Conservation (phyloP, 2,888 invertebrate species). For the Azorinus chamasolen region DNA sequence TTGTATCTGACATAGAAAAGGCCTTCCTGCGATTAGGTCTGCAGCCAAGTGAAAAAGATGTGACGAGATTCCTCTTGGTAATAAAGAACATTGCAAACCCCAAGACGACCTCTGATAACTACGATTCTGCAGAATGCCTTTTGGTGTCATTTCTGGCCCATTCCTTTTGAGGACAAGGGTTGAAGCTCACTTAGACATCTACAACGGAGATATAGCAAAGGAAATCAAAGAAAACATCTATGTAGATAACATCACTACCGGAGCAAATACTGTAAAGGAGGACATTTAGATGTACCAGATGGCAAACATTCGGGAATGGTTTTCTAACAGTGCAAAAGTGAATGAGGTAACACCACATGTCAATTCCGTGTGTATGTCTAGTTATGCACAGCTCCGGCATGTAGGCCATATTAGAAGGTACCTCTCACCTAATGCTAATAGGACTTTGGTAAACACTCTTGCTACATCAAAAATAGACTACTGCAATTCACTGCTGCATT, state of each 20-base stretch:
- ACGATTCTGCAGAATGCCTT: constrained; percentile 4
- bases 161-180: constrained; percentile 6
- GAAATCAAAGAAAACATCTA: not conserved
- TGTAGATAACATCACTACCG: not conserved
- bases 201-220: not conserved
- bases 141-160: too few relatives aligned
- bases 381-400: too few relatives aligned
- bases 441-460: too few relatives aligned
- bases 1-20: too few relatives aligned
- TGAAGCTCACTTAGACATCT: not conserved
- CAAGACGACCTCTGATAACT: not conserved
- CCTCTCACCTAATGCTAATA: too few relatives aligned
- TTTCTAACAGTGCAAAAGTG: constrained; percentile 2
- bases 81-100: too few relatives aligned
- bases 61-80: constrained; percentile 9
- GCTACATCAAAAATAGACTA: too few relatives aligned
- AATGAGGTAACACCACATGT: too few relatives aligned
- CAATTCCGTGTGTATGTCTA: too few relatives aligned
- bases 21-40: not conserved
- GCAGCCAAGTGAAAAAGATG: constrained; percentile 8
- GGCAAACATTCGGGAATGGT: not conserved
- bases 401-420: too few relatives aligned
- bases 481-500: too few relatives aligned
- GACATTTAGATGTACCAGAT: not conserved
- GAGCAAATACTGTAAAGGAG: constrained; percentile 1